Percentiles rank a stretch among this genome's conserved stretches.
Evolutionary conservation across 2,888 invertebrate genomes (phyloP).

Genomic region (Microchrysa polita): DNA sequence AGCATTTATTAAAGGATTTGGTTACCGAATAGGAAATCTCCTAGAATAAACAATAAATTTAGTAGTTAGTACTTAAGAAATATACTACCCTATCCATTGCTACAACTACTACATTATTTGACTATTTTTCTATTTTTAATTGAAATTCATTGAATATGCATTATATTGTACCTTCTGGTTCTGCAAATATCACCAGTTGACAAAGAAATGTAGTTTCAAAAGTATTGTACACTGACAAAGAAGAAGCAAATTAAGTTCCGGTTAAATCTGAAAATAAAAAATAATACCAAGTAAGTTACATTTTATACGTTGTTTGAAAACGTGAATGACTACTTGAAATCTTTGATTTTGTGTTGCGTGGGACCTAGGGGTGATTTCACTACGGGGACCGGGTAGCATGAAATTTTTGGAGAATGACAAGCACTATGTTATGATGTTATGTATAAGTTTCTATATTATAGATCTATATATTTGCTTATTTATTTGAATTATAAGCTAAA

Average conservation of each 20-base stretch:
- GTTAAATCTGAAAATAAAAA: constrained; percentile 49
- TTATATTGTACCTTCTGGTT: constrained; percentile 40
- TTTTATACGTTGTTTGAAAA: neutral
- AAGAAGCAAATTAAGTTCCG: constrained; percentile 43
- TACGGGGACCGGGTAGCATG: constrained; percentile 8
- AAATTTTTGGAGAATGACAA: too few relatives aligned
- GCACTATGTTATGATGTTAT: too few relatives aligned
- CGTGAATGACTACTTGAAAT: neutral
- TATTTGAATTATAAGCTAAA: too few relatives aligned
- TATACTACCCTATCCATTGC: neutral
- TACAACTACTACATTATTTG: constrained; percentile 3
- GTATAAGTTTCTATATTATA: too few relatives aligned
- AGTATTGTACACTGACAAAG: constrained; percentile 26
- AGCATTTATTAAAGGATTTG: too few relatives aligned
- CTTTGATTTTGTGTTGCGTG: neutral
- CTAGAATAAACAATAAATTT: too few relatives aligned
- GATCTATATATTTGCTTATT: too few relatives aligned
- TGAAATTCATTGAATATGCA: neutral
- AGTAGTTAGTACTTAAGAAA: too few relatives aligned
- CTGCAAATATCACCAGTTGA: constrained; percentile 42
- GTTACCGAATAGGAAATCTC: too few relatives aligned
- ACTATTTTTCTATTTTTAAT: neutral
- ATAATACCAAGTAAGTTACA: constrained; percentile 6
- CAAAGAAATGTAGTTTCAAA: constrained; percentile 18
- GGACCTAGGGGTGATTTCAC: neutral